Base-by-base conservation (phyloP, 37 sponge, comb jelly and placozoan genomes). In the Sycon ciliatum region DNA sequence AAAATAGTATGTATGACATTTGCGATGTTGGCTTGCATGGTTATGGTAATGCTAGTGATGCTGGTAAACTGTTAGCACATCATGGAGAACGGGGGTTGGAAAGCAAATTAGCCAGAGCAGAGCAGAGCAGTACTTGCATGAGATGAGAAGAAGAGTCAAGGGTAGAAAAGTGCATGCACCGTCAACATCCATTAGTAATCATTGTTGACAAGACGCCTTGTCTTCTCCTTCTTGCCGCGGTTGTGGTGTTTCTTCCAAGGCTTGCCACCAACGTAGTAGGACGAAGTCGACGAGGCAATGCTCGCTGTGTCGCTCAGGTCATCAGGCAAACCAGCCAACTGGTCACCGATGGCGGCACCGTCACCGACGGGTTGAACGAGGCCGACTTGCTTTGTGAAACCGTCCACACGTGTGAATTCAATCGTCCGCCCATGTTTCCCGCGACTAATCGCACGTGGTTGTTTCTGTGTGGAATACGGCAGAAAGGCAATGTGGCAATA, bases 211-310 rank as follows among this genome's bases (percentile, higher is more conserved):
- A 38, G 55, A 67, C 84, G 55, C n/a, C 78, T 58, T 0, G 76
- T 85, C 66, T 93, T 93, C 62, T 89, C 89, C 57, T 86, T 88
- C 72, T 77, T 93, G 57, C 85, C 62, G 27, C 52, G 53, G 61
- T 93, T 93, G 73, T 81, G 54, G 68, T 93, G 94, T 42, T 86
- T 85, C 77, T 81, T 88, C 94, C 94, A 93, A 0, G 94, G 94
- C 32, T 93, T 92, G 0, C 68, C 80, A 1, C 23, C 64, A 26
- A n/a, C n/a, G n/a, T n/a, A n/a, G n/a, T 18, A 42, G 9, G 49
- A 42, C 13, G 49, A 42, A 13, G 13, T 60, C 16, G 63, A 23
- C 26, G 63, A 60, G 9, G 9, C 9, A 9, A 60, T 60, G 31
- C 22, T 22, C 26, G 11, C 24, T 30, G 32, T 28, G 63, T 60